phyloP scores from a whole-genome alignment of 2,113 vertebrate species.

The Turnix velox region DNA sequence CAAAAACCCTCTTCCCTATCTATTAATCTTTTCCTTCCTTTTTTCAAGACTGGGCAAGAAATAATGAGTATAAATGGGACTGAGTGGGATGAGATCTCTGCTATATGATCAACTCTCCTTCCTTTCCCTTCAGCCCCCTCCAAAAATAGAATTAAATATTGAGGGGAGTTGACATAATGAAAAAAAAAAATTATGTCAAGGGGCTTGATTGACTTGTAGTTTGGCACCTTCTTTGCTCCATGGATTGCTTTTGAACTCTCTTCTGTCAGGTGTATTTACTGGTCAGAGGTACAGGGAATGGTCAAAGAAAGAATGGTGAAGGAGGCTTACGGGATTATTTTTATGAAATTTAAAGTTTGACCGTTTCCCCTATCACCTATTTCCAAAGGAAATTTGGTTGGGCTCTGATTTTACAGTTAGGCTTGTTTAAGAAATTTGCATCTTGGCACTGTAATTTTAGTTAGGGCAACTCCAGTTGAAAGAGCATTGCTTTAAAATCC shows the following conservation, averaged over 20 bases:
- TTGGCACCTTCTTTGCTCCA: neutral
- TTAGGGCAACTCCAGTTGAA: neutral
- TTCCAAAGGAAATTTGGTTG: neutral
- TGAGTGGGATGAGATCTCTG: neutral
- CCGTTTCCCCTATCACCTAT: neutral
- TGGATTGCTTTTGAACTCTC: neutral
- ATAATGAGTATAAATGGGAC: neutral
- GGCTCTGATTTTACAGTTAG: neutral
- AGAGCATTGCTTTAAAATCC: neutral
- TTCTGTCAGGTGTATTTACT: accelerated
- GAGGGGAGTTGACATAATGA: neutral
- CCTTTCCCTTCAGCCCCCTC: neutral
- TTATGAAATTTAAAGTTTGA: neutral
- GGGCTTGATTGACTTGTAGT: neutral
- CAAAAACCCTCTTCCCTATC: neutral
- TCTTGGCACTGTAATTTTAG: no score
- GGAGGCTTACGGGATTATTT: neutral
- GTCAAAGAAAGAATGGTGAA: neutral
- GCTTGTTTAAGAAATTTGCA: neutral
- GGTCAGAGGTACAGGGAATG: neutral
- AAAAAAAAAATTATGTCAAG: neutral
- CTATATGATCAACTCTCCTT: neutral
- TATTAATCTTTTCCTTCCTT: neutral
- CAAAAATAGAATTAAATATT: neutral
- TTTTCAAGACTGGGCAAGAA: neutral